Evolutionary conservation across 1,140 invertebrate genomes (phyloP).

Genomic region (Chrysoperla carnea): DNA sequence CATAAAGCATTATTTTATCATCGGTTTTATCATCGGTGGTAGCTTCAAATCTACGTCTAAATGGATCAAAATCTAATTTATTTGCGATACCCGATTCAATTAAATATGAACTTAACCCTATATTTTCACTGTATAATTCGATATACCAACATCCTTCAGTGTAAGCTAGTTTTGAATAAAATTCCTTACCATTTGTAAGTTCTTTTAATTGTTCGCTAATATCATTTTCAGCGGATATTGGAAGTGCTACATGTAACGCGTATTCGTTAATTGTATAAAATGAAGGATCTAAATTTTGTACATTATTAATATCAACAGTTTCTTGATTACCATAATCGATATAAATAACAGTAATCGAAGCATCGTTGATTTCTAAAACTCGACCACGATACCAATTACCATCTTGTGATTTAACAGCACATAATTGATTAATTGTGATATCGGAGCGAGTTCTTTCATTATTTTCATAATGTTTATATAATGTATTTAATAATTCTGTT

Average conservation of each 20-base stretch:
- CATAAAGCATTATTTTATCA: constrained; percentile 12
- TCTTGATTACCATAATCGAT: constrained; percentile 65
- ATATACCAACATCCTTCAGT: constrained; percentile 21
- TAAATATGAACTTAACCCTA: constrained; percentile 21
- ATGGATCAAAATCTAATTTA: not conserved
- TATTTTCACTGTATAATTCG: constrained; percentile 21
- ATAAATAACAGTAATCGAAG: constrained; percentile 39
- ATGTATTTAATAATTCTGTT: constrained; percentile 24
- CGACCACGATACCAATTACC: constrained; percentile 49
- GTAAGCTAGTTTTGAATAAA: constrained; percentile 22
- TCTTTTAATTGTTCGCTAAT: constrained; percentile 18
- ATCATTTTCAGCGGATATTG: constrained; percentile 18
- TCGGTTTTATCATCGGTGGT: constrained; percentile 13
- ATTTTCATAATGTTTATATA: constrained; percentile 37
- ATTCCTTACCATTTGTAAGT: constrained; percentile 22
- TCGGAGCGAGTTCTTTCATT: constrained; percentile 20
- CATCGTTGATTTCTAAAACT: constrained; percentile 25
- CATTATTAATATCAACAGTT: constrained; percentile 23
- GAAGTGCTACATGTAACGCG: constrained; percentile 27
- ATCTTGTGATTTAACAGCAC: constrained; percentile 37
- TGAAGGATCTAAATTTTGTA: constrained; percentile 30
- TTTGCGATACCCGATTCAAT: constrained; percentile 24
- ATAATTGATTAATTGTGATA: constrained; percentile 27
- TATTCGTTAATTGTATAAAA: constrained; percentile 34
- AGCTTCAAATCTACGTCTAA: constrained; percentile 18